These are phyloP conservation scores for Andrena fulva DNA, from an alignment of 2,888 invertebrate species.

Conservation along the genomic window DNA sequence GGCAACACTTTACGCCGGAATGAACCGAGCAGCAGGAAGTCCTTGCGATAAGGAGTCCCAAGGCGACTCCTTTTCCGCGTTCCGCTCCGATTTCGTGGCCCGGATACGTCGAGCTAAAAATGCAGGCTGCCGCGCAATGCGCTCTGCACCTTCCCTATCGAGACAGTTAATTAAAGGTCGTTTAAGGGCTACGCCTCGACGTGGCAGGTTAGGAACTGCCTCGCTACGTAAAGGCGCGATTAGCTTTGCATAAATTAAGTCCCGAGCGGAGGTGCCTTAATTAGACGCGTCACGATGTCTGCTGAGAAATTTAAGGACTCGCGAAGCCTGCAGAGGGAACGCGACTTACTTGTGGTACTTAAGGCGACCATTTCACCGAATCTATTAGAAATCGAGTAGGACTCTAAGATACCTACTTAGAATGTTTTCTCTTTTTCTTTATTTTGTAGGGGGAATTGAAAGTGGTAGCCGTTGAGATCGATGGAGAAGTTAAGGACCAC, in stretches of 20 bases:
- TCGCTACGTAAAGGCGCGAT: conserved; percentile 35
- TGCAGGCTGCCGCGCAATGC: conserved; percentile 20
- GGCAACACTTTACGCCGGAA: conserved; percentile 23
- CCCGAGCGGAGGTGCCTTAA: conserved; percentile 22
- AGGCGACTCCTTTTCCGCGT: conserved; percentile 59
- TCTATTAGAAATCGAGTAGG: not conserved
- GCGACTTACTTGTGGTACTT: not conserved
- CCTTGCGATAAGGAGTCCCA: conserved; percentile 54
- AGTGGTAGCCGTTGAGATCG: no score
- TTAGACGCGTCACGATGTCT: conserved; percentile 10
- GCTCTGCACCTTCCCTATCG: conserved; percentile 28
- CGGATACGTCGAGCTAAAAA: conserved; percentile 43
- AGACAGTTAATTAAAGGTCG: conserved; percentile 54
- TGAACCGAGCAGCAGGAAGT: conserved; percentile 50
- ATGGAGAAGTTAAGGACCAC: no score
- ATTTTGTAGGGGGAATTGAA: no score
- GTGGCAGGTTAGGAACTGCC: conserved; percentile 13
- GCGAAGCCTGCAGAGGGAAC: not conserved
- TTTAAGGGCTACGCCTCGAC: conserved; percentile 54
- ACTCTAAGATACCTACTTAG: no score
- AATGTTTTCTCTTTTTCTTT: no score
- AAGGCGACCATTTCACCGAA: not conserved
- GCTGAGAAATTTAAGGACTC: not conserved
- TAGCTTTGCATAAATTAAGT: conserved; percentile 54
- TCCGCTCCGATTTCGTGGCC: conserved; percentile 63